Percentiles rank a stretch among this genome's conserved stretches.
These are phyloP conservation scores for Sylvia borin DNA, from an alignment of 2,797 vertebrate genomes.

Conservation along the genomic window DNA sequence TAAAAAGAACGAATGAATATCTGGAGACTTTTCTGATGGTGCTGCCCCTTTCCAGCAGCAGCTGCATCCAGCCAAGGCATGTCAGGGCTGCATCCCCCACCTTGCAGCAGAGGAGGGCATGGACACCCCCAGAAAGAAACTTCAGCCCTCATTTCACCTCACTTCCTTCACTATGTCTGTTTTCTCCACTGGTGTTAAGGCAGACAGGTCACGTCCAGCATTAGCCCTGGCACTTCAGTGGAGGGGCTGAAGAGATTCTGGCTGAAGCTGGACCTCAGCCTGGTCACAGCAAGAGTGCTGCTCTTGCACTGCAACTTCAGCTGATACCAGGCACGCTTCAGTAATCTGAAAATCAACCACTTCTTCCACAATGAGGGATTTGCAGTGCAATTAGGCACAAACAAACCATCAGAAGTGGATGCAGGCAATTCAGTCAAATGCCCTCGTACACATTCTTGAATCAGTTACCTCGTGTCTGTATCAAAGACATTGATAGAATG, in stretches of 20 bases:
- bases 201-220: not conserved
- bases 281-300: not conserved
- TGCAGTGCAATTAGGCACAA: not conserved
- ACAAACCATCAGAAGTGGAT: not conserved
- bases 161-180: not conserved
- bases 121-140: not conserved
- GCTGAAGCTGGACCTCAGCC: not conserved
- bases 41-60: not conserved
- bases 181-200: not conserved
- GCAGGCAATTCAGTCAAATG: not conserved
- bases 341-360: slow-evolving; percentile 17
- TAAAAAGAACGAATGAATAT: too few relatives aligned
- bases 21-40: not conserved
- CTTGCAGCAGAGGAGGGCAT: not conserved
- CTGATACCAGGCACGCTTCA: not conserved
- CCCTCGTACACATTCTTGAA: rapidly evolving
- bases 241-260: not conserved
- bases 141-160: not conserved
- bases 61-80: not conserved
- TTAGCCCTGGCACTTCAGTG: not conserved
- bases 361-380: not conserved
- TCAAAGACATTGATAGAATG: not conserved
- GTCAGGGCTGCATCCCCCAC: not conserved
- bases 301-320: not conserved
- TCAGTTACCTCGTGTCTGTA: not conserved